Evolutionary conservation across 1,140 invertebrate genomes (phyloP).

Genomic region (Papilio machaon): DNA sequence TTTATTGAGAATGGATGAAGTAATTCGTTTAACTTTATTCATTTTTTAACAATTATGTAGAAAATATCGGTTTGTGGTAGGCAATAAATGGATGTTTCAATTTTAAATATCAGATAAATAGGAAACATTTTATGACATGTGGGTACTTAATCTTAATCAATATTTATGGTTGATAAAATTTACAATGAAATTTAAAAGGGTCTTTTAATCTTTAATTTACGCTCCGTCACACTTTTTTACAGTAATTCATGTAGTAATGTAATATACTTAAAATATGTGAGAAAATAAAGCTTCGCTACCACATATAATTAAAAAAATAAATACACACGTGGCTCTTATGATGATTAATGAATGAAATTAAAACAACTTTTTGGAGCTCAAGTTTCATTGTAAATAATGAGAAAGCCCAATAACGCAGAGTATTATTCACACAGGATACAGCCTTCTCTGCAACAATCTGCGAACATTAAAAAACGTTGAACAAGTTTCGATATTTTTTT

Average conservation of each 20-base stretch:
- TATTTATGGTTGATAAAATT: constrained; percentile 24
- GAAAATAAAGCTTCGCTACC: background rate
- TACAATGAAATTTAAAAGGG: constrained; percentile 39
- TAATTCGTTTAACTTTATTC: background rate
- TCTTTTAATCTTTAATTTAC: constrained; percentile 22
- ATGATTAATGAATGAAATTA: no score
- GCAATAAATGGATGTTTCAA: background rate
- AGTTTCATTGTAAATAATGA: no score
- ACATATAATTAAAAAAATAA: background rate
- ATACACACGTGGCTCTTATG: background rate
- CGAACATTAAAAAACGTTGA: no score
- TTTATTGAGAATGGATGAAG: no score
- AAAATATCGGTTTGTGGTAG: background rate
- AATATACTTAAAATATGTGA: constrained; percentile 17
- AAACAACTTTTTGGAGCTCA: no score
- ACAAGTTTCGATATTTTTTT: background rate
- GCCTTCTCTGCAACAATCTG: no score
- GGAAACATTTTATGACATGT: constrained; percentile 56
- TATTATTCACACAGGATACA: no score
- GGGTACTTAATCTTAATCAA: constrained; percentile 69
- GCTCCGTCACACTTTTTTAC: constrained; percentile 4
- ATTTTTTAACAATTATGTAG: background rate
- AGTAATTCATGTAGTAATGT: constrained; percentile 20
- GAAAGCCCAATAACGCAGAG: no score
- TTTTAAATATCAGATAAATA: constrained; percentile 16